These are phyloP conservation scores for Julus scanicus DNA, from an alignment of 2,888 invertebrate species.

Conservation along the genomic window DNA sequence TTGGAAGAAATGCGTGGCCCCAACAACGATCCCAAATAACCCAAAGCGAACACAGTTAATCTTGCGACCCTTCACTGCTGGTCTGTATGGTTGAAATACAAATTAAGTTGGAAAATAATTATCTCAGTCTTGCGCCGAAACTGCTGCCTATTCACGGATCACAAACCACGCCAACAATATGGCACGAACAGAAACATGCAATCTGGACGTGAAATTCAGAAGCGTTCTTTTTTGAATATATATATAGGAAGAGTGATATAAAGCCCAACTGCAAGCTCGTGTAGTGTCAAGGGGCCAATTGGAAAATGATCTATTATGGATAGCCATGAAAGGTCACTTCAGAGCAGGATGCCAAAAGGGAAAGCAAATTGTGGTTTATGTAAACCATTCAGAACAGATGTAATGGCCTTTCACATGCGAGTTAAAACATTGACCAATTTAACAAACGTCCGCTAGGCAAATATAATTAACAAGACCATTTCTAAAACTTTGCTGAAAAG, in stretches of 20 bases:
- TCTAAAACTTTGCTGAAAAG: background rate
- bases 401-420: background rate
- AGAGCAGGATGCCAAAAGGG: conserved; percentile 11
- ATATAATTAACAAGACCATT: background rate
- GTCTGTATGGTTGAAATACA: background rate
- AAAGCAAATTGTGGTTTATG: conserved; percentile 18
- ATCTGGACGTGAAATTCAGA: background rate
- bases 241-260: background rate
- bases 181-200: background rate
- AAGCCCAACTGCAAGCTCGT: background rate
- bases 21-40: background rate
- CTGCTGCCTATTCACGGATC: conserved; percentile 18
- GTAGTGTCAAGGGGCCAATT: background rate
- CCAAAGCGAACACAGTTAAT: conserved; percentile 20
- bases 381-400: background rate
- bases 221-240: background rate
- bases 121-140: background rate
- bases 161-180: background rate
- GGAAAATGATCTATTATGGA: conserved; percentile 33
- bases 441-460: background rate
- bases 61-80: conserved; percentile 1
- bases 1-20: background rate
- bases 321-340: conserved; percentile 22
- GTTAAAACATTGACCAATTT: conserved; percentile 2
- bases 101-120: conserved; percentile 33